These are phyloP conservation scores for Taxidea taxus DNA, from an alignment of 2,113 vertebrate species.

Conservation along the genomic window DNA sequence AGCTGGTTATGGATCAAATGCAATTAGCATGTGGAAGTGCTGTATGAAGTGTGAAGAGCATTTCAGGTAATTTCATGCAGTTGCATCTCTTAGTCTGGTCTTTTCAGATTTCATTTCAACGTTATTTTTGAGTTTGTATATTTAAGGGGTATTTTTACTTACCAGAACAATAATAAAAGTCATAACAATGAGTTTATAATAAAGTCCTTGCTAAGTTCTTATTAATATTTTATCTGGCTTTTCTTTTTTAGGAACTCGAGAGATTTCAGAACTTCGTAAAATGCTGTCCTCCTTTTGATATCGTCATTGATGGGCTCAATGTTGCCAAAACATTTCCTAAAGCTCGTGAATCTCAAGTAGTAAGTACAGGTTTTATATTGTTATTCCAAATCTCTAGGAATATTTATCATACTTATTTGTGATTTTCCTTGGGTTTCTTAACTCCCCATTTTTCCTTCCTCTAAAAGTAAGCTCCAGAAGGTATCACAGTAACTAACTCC, in stretches of 20 bases:
- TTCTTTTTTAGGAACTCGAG: conserved; percentile 89
- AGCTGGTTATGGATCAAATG: neutral
- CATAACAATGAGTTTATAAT: conserved; percentile 30
- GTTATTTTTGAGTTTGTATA: neutral
- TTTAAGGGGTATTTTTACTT: conserved; percentile 31
- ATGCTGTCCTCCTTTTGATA: conserved; percentile 87
- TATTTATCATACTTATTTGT: neutral
- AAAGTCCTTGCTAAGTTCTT: conserved; percentile 37
- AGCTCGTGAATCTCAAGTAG: conserved; percentile 85
- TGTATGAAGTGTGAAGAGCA: neutral
- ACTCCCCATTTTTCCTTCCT: neutral
- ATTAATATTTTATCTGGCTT: neutral
- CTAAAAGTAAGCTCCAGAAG: conserved; percentile 19
- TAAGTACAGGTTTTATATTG: conserved; percentile 83
- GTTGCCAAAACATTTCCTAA: conserved; percentile 84
- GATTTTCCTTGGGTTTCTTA: conserved; percentile 1
- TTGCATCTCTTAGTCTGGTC: neutral
- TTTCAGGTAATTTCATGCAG: neutral
- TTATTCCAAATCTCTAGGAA: conserved; percentile 18
- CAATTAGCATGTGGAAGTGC: neutral
- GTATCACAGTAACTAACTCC: neutral
- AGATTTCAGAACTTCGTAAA: conserved; percentile 91
- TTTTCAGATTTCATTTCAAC: conserved; percentile 34
- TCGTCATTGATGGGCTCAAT: conserved; percentile 95
- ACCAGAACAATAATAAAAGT: neutral